Evolutionary conservation across 1,140 invertebrate genomes (phyloP), one percentile per base, ranked within the genome.

Genomic region (Conus betulinus): DNA sequence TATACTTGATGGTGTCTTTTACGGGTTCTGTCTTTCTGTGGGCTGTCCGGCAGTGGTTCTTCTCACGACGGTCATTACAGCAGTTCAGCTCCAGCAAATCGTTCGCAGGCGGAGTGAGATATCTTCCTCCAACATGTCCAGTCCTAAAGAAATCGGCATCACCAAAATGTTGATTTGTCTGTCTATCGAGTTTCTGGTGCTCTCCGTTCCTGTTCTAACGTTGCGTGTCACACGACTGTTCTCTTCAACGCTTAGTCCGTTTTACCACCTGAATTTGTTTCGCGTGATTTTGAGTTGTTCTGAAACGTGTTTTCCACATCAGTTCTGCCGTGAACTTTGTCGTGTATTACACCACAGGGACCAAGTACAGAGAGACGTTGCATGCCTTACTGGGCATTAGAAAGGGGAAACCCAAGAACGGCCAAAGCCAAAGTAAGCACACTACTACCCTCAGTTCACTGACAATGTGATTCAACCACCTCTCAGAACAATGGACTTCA

Each of bases 91-190:
- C 25, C 13, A 3, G 63, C 27, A 76, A 10, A 85, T 20, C 11
- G 51, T 76, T 53, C n/a, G n/a, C 4, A 52, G 84, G 84, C 25
- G 84, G 39, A 76, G 39, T n/a, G 3, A 85, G 7, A 74, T 51
- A 0, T 74, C 84, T 0, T 84, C 57, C 8, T 74, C 84, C 20
- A 52, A 5, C 3, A 74, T 51, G 63, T 74, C 84, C 2, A 71
- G 27, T 13, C 39, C 55, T 84, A 85, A 74, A 3, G 84, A 85
- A 17, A n/a, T 74, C 15, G 84, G 57, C 51, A 27, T 85, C 13
- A 85, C 84, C 60, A 76, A 85, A n/a, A 76, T 85, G 84, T 23
- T 85, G 5, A 74, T 85, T 20, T 51, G 25, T 39, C 15, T 85
- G 39, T 85, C 84, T 8, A 39, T 25, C 27, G 60, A 85, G 52